Conservation (phyloP, 2,113 vertebrate species). For the Macquaria ambigua region DNA sequence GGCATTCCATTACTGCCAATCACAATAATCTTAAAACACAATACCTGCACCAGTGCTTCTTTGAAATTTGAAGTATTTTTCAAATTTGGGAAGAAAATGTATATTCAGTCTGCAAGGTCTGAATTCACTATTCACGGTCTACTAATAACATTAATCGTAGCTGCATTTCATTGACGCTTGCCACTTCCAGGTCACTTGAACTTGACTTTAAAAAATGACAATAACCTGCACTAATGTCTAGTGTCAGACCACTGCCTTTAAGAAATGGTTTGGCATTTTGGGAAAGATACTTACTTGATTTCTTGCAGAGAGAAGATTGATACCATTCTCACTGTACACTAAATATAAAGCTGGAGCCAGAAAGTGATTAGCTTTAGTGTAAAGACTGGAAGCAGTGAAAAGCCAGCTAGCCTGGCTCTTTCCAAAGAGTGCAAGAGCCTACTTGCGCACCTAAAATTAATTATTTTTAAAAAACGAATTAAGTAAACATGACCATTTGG, state of each 20-base stretch:
- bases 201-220: not conserved
- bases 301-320: not conserved
- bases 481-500: too few relatives aligned
- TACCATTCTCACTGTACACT: not conserved
- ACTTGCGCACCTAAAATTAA: too few relatives aligned
- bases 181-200: not conserved
- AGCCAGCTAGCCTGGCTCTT: too few relatives aligned
- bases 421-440: too few relatives aligned
- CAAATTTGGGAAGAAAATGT: not conserved
- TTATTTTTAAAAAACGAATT: too few relatives aligned
- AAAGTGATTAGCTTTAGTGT: not conserved
- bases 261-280: not conserved
- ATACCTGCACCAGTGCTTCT: too few relatives aligned
- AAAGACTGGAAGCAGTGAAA: not conserved
- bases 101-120: not conserved
- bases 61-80: not conserved
- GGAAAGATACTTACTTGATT: not conserved
- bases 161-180: not conserved
- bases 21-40: not conserved
- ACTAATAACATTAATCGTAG: not conserved
- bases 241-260: not conserved
- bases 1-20: not conserved
- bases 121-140: not conserved
- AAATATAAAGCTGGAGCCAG: not conserved
- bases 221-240: not conserved